These are phyloP conservation scores for Fragum fragum DNA, from an alignment of 2,888 invertebrate genomes.

Conservation along the genomic window DNA sequence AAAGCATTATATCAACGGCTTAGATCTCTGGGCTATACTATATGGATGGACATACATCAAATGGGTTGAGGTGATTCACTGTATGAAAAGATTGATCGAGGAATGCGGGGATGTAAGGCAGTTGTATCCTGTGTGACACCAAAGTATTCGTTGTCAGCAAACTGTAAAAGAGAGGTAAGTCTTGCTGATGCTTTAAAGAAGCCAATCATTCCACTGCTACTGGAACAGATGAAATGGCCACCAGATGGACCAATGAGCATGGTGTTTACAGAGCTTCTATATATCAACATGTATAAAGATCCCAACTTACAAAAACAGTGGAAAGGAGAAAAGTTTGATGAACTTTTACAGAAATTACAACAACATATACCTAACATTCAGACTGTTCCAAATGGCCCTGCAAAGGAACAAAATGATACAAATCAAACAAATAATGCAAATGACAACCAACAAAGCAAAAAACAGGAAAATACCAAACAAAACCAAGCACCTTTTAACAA, in stretches of 20 bases:
- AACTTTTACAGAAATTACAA: constrained; percentile 70
- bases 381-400: background rate
- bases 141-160: constrained; percentile 84
- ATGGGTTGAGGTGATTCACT: constrained; percentile 86
- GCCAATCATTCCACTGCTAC: constrained; percentile 83
- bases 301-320: constrained; percentile 70
- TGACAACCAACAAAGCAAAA: background rate
- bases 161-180: constrained; percentile 84
- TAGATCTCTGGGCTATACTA: constrained; percentile 76
- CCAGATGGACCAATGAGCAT: constrained; percentile 85
- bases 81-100: constrained; percentile 85
- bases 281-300: constrained; percentile 79
- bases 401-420: background rate
- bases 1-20: constrained; percentile 79
- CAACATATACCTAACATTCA: constrained; percentile 30
- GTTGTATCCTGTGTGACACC: constrained; percentile 83
- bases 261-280: constrained; percentile 82
- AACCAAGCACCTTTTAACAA: background rate
- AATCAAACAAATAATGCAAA: background rate
- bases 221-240: constrained; percentile 84
- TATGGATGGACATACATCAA: constrained; percentile 86
- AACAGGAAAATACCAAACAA: background rate
- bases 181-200: constrained; percentile 84
- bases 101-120: constrained; percentile 80
- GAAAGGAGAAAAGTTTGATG: constrained; percentile 75